Conservation (phyloP, 2,888 invertebrate species). For the Aricia artaxerxes region DNA sequence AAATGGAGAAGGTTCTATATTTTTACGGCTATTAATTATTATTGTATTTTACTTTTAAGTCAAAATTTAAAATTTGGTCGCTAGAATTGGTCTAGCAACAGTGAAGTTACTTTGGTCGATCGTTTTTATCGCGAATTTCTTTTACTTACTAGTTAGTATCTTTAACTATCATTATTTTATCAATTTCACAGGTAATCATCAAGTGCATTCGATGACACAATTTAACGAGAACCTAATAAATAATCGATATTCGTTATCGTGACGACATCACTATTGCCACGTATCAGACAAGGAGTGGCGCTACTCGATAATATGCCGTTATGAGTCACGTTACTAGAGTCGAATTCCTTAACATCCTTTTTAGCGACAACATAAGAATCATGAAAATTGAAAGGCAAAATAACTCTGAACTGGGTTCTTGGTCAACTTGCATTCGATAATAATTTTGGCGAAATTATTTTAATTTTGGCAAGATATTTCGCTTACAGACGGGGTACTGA, state of each 20-base stretch:
- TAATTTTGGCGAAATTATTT: too few relatives aligned
- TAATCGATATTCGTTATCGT: constrained; percentile 30
- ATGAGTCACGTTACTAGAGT: constrained; percentile 43
- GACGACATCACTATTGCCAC: constrained; percentile 39
- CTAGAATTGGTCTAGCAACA: too few relatives aligned
- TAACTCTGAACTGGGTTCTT: too few relatives aligned
- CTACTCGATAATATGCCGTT: constrained; percentile 54
- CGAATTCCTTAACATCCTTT: constrained; percentile 19
- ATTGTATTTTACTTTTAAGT: too few relatives aligned
- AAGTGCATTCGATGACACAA: constrained; percentile 8
- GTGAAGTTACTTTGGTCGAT: too few relatives aligned
- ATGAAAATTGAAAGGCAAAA: not conserved
- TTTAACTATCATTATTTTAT: not conserved
- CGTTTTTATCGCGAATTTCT: not conserved
- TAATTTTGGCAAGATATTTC: too few relatives aligned
- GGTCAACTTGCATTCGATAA: too few relatives aligned
- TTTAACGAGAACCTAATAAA: constrained; percentile 4
- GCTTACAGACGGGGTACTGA: too few relatives aligned
- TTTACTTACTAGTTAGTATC: not conserved
- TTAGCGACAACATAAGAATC: not conserved
- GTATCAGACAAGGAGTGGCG: constrained; percentile 60
- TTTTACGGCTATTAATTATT: too few relatives aligned
- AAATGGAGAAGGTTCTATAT: too few relatives aligned
- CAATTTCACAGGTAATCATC: not conserved
- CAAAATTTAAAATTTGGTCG: too few relatives aligned